Evolutionary conservation across 2,113 vertebrate genomes (phyloP).

Genomic region (Motacilla alba): DNA sequence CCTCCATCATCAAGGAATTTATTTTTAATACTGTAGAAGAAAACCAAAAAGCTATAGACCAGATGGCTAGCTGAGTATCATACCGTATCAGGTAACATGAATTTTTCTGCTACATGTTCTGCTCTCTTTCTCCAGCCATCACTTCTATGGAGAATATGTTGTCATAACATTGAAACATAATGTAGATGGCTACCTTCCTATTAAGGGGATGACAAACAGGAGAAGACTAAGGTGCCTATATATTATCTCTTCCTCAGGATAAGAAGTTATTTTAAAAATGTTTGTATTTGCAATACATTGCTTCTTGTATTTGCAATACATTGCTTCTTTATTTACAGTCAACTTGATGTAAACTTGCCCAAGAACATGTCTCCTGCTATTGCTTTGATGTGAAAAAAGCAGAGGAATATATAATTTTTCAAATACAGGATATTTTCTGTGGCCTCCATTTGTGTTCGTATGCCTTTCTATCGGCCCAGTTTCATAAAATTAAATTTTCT

Average conservation of each 20-base stretch:
- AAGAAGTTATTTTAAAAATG: background rate
- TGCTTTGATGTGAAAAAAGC: background rate
- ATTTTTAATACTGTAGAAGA: background rate
- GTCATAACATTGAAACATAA: background rate
- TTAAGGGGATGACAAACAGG: background rate
- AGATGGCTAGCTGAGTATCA: background rate
- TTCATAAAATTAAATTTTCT: background rate
- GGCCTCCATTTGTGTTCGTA: background rate
- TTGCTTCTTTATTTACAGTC: background rate
- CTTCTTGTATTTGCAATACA: background rate
- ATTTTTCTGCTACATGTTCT: background rate
- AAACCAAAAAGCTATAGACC: background rate
- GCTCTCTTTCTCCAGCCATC: background rate
- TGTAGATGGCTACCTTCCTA: background rate
- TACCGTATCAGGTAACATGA: background rate
- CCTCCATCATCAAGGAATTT: background rate
- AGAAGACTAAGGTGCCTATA: background rate
- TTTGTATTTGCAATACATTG: background rate
- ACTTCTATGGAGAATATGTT: background rate
- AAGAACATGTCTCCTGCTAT: background rate
- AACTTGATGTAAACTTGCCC: background rate
- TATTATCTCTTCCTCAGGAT: background rate
- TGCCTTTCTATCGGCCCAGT: background rate
- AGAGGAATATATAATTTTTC: background rate
- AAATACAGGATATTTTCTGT: background rate